Percentiles rank a stretch among this genome's conserved stretches.
Evolutionary conservation across 1,140 invertebrate genomes (phyloP).

Genomic region (Orchesella cincta): DNA sequence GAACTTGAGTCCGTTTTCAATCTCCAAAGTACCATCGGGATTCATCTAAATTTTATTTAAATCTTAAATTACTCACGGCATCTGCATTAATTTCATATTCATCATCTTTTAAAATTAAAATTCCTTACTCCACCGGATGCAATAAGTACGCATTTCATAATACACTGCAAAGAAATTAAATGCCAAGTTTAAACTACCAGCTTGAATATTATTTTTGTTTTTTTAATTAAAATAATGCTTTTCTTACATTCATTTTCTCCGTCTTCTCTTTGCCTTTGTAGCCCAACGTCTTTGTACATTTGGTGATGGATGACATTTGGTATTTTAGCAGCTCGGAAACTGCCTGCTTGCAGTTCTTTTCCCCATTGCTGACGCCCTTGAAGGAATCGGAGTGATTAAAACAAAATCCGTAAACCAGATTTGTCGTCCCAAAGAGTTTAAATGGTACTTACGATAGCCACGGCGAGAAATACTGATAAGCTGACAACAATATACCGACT

Average conservation of each 20-base stretch:
- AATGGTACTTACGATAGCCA: slow-evolving; percentile 2
- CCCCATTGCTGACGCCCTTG: not conserved
- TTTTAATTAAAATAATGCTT: not conserved
- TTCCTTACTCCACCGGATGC: slow-evolving; percentile 24
- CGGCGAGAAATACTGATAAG: not conserved
- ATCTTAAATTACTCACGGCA: slow-evolving; percentile 1
- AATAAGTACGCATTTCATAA: slow-evolving; percentile 39
- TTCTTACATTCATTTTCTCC: slow-evolving; percentile 33
- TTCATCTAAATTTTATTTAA: slow-evolving; percentile 22
- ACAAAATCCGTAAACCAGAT: not conserved
- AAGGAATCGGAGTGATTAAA: not conserved
- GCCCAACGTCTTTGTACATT: slow-evolving; percentile 34
- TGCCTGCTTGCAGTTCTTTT: slow-evolving; percentile 25
- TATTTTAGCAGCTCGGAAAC: slow-evolving; percentile 30
- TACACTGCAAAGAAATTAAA: slow-evolving; percentile 33
- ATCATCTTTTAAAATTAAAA: not conserved
- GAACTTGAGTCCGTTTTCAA: slow-evolving; percentile 33
- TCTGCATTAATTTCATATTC: no score
- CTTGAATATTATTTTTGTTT: not conserved
- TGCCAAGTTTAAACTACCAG: not conserved
- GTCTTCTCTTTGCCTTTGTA: slow-evolving; percentile 34
- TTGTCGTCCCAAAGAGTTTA: no score
- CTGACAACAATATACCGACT: not conserved
- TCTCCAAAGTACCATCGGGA: not conserved
- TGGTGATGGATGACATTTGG: slow-evolving; percentile 31